These are phyloP conservation scores for Tetraodon nigroviridis DNA, from an alignment of 2,113 vertebrate genomes.

Conservation along the genomic window DNA sequence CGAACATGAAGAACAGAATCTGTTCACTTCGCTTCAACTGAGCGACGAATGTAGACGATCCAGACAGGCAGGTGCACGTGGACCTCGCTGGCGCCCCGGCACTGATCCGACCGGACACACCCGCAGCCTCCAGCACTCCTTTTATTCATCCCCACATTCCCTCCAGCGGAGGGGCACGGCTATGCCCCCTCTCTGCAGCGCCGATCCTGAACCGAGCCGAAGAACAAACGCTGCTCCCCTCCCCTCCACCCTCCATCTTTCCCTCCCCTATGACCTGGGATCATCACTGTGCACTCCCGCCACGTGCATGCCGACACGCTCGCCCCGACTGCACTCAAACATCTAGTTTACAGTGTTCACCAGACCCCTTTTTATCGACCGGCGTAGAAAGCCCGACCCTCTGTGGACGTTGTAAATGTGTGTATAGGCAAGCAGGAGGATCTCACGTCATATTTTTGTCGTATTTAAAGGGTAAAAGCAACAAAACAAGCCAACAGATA, in stretches of 20 bases:
- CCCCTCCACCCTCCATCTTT: conserved; percentile 49
- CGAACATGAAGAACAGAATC: too few relatives aligned
- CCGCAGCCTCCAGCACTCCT: too few relatives aligned
- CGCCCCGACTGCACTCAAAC: conserved; percentile 40
- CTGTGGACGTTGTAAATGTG: conserved; percentile 44
- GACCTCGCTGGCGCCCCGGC: conserved; percentile 1
- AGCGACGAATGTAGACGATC: conserved; percentile 30
- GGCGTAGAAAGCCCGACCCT: conserved; percentile 34
- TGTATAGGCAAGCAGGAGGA: conserved; percentile 46
- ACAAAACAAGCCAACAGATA: conserved; percentile 22
- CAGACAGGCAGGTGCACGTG: neutral
- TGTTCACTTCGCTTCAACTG: too few relatives aligned
- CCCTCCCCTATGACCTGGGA: conserved; percentile 45
- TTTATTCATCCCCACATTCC: too few relatives aligned
- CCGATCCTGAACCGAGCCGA: conserved; percentile 29
- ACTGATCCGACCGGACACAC: conserved; percentile 2
- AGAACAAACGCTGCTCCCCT: conserved; percentile 48
- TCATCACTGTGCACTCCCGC: conserved; percentile 35
- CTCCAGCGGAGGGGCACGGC: too few relatives aligned
- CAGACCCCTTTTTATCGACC: conserved; percentile 45
- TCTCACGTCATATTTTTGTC: conserved; percentile 1
- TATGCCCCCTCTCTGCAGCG: too few relatives aligned
- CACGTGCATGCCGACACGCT: conserved; percentile 16
- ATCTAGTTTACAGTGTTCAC: conserved; percentile 69
- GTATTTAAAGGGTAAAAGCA: conserved; percentile 43